A percentile compares a stretch with the other conserved stretches of the same genome.
Evolutionary conservation across 2,797 vertebrate species (phyloP).

Genomic region (Catharus ustulatus): DNA sequence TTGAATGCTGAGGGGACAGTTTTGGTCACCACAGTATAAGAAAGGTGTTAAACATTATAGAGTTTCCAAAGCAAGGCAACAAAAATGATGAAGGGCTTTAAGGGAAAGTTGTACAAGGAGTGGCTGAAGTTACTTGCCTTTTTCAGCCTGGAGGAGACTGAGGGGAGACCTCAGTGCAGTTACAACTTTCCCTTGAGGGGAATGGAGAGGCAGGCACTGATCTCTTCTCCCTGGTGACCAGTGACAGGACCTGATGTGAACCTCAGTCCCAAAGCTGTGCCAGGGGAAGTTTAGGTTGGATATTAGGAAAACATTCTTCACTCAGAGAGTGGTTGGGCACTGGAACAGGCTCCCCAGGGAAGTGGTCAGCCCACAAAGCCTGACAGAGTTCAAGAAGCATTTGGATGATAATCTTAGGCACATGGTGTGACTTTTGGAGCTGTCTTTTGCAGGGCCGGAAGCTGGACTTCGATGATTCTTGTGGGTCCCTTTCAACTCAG

Average conservation of each 20-base stretch:
- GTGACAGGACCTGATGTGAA: background rate
- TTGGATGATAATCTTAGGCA: background rate
- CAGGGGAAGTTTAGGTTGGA: background rate
- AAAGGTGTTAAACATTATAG: background rate
- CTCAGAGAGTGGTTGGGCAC: background rate
- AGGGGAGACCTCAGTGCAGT: background rate
- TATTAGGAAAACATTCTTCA: background rate
- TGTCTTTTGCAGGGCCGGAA: background rate
- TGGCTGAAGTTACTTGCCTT: background rate
- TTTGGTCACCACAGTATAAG: background rate
- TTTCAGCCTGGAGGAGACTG: background rate
- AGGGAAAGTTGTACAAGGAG: background rate
- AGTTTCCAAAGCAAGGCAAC: background rate
- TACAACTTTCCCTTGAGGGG: background rate
- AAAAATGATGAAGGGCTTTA: background rate
- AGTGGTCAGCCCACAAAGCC: background rate
- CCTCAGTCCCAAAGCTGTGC: background rate
- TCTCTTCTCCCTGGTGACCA: background rate
- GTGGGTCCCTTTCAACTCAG: background rate
- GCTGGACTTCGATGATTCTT: background rate
- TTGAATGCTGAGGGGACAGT: fast-evolving
- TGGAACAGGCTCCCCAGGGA: background rate
- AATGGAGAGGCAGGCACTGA: background rate
- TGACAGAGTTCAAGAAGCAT: background rate
- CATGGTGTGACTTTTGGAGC: background rate